phyloP scores from a whole-genome alignment of 1,140 invertebrate genomes.

The Epicauta chinensis region DNA sequence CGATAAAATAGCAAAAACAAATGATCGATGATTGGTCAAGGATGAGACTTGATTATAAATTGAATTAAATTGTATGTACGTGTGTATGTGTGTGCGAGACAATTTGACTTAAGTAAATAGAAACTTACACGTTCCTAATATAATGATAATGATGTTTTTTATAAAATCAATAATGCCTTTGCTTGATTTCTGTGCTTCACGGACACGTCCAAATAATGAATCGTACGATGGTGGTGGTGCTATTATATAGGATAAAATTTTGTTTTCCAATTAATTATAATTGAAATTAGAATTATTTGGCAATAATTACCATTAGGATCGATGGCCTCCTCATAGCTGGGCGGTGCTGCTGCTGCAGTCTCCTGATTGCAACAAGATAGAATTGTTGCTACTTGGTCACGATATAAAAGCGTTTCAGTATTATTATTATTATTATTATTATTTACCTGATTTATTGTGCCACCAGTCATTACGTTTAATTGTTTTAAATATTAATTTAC shows the following conservation, averaged over 20 bases:
- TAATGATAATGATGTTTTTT: constrained; percentile 53
- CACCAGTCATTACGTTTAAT: constrained; percentile 27
- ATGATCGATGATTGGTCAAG: too few species aligned
- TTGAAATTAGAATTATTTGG: background rate
- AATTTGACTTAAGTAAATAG: background rate
- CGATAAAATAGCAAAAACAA: too few species aligned
- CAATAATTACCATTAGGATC: constrained; percentile 50
- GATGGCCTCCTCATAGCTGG: constrained; percentile 52
- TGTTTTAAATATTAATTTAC: too few species aligned
- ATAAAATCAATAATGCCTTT: constrained; percentile 56
- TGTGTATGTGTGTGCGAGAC: too few species aligned
- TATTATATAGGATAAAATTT: constrained; percentile 26
- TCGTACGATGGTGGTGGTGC: constrained; percentile 63
- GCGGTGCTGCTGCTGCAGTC: constrained; percentile 40
- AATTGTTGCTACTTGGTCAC: constrained; percentile 28
- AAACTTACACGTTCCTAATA: constrained; percentile 57
- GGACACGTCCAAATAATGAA: constrained; percentile 59
- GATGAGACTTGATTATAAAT: too few species aligned
- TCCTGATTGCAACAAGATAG: constrained; percentile 28
- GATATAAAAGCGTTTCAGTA: constrained; percentile 33
- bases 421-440: too few species aligned
- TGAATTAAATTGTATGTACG: too few species aligned
- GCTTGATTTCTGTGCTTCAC: constrained; percentile 54
- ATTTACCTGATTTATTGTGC: constrained; percentile 17
- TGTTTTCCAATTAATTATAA: background rate